These are phyloP conservation scores for Phasianus colchicus DNA, from an alignment of 2,113 vertebrate species.

Conservation along the genomic window DNA sequence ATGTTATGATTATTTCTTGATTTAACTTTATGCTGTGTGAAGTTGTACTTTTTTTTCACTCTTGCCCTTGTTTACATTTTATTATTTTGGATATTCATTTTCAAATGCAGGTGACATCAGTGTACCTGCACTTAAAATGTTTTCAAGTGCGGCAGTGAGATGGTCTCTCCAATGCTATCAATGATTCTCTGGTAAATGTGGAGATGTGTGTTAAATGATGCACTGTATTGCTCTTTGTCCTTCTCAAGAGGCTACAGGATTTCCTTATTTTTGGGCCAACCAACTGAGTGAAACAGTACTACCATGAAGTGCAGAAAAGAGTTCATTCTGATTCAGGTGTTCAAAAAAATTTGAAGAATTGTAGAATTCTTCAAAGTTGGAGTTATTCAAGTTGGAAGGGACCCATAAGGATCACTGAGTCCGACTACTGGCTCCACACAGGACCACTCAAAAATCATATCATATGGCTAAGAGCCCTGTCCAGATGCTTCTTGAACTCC, in stretches of 20 bases:
- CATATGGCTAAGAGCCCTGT: too few species aligned
- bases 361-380: too few species aligned
- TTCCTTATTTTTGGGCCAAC: background rate
- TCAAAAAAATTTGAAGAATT: background rate
- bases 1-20: background rate
- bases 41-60: background rate
- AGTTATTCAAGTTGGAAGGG: too few species aligned
- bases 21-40: background rate
- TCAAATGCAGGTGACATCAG: background rate
- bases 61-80: background rate
- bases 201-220: background rate
- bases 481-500: too few species aligned
- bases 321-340: background rate
- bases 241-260: background rate
- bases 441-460: too few species aligned
- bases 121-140: background rate
- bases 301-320: background rate
- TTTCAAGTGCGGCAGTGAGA: background rate
- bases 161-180: background rate
- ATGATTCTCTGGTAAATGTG: background rate
- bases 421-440: too few species aligned
- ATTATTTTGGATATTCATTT: background rate
- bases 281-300: background rate
- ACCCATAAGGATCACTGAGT: too few species aligned
- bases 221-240: background rate